A percentile compares a stretch with the other conserved stretches of the same genome.
Conservation (phyloP, 2,797 vertebrate genomes). For the Sebastes nivosus region DNA sequence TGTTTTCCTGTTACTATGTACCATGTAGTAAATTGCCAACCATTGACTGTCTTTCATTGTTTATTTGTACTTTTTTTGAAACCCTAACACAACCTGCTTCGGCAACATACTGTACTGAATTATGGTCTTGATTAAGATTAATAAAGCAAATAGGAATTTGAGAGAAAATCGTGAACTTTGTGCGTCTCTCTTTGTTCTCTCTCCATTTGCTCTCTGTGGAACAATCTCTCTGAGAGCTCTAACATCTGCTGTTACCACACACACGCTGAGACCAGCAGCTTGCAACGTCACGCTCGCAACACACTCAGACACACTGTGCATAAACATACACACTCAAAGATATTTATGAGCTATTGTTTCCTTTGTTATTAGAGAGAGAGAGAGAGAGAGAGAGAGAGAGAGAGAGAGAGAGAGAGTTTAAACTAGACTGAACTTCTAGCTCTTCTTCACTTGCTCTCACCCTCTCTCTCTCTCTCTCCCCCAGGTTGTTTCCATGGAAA, state of each 20-base stretch:
- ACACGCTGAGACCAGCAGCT: constrained; percentile 17
- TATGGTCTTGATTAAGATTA: background rate
- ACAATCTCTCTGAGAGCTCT: constrained; percentile 29
- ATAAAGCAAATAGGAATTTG: background rate
- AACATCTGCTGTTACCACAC: constrained; percentile 45
- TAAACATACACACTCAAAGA: constrained; percentile 21
- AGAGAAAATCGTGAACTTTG: background rate
- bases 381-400: background rate
- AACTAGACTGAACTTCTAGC: constrained; percentile 2
- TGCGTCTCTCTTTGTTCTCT: constrained; percentile 29
- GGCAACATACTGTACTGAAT: background rate
- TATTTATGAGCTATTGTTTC: constrained; percentile 49
- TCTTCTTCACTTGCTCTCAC: background rate
- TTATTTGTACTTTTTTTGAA: too few species aligned
- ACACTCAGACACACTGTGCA: constrained; percentile 13
- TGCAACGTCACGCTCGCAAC: constrained; percentile 24
- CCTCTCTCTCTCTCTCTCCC: background rate
- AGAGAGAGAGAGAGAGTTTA: background rate
- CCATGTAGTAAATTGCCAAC: background rate
- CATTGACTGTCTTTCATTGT: background rate
- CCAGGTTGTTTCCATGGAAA: constrained; percentile 49
- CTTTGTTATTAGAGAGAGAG: constrained; percentile 9
- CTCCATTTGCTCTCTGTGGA: constrained; percentile 32
- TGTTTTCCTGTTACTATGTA: background rate
- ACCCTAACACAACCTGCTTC: background rate